phyloP scores from a whole-genome alignment of 2,888 invertebrate genomes.

The Girardia tigrina region DNA sequence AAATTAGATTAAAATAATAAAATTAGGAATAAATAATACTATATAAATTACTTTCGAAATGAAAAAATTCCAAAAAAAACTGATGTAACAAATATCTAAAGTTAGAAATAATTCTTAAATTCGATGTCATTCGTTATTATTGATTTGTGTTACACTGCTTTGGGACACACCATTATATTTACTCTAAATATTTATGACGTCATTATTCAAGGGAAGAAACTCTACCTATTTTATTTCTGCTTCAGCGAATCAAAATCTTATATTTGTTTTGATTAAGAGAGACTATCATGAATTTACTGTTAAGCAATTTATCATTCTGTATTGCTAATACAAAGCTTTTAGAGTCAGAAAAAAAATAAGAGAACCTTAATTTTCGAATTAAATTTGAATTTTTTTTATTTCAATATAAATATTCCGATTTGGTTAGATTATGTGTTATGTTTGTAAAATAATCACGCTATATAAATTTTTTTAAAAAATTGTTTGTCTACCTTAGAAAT shows the following conservation, averaged over 20 bases:
- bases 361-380: too few species aligned
- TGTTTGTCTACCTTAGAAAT: too few species aligned
- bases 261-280: conserved; percentile 12
- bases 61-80: not conserved
- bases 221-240: conserved; percentile 23
- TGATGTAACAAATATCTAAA: not conserved
- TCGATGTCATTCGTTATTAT: conserved; percentile 24
- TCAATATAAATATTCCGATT: too few species aligned
- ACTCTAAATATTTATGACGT: conserved; percentile 17
- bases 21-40: too few species aligned
- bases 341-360: too few species aligned
- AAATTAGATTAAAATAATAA: too few species aligned
- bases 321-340: not conserved
- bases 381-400: too few species aligned
- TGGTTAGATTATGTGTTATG: too few species aligned
- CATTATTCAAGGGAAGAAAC: conserved; percentile 23
- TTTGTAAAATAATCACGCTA: too few species aligned
- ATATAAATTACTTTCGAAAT: conserved; percentile 11
- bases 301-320: not conserved
- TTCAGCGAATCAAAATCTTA: not conserved
- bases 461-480: too few species aligned
- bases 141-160: conserved; percentile 18
- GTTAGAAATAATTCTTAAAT: conserved; percentile 19
- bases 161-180: conserved; percentile 23
- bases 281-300: not conserved